Evolutionary conservation across 2,888 invertebrate genomes (phyloP), one percentile per base, ranked within the genome.

Genomic region (Lasioglossum villosulum): DNA sequence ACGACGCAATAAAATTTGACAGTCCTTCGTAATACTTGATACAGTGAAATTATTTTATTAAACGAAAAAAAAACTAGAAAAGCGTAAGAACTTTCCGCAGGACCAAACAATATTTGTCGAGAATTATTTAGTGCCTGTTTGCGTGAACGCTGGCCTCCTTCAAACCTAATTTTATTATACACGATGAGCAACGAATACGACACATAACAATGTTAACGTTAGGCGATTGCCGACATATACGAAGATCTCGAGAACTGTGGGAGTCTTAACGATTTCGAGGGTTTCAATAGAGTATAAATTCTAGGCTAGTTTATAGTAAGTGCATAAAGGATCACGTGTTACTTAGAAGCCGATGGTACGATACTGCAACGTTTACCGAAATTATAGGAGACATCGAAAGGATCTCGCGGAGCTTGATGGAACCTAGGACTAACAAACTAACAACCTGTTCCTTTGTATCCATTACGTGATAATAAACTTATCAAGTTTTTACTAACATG

Each of bases 391-490:
- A 70, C 74, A 52, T 72, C 73, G 70, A 70, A 34, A 56, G 39
- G 34, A 83, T 77, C 37, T 59, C 45, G 74, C 75, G 42, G 37
- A 48, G 63, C 59, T 72, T 48, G 80, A 82, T 79, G 73, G 68
- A 78, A 77, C 63, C 71, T 83, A 88, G 80, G 85, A 74, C 77
- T 89, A 87, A 91, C 86, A 30, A 68, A 83, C 66, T 82, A 88
- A 81, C 86, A 88, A 81, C 86, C 83, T 85, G 87, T 82, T 84
- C 90, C 91, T 93, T 91, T 94, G 92, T 94, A 94, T 90, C 90
- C 88, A 90, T 78, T 91, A 92, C 91, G 89, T 91, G 86, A 92
- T 91, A 94, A 94, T 94, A 94, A 94, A 94, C 91, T 92, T 90
- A 91, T 92, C 90, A 92, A 93, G 90, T 94, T 94, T 93, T 91